phyloP scores from a whole-genome alignment of 2,113 vertebrate genomes.

The Butorides virescens region DNA sequence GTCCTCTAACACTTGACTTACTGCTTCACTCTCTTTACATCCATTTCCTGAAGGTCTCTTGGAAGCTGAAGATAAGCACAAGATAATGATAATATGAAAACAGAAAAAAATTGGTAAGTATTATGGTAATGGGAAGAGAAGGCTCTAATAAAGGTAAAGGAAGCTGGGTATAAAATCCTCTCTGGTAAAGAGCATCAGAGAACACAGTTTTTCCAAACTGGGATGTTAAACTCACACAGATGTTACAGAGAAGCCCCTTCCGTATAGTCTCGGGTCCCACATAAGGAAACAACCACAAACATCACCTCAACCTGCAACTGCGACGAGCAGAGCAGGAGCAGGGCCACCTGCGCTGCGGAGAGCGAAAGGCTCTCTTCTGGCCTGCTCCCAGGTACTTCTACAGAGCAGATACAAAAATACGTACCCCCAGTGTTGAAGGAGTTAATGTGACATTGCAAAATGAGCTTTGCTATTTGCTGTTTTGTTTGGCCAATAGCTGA shows the following conservation, averaged over 20 bases:
- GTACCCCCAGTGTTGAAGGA: constrained; percentile 12
- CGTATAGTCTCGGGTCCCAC: background rate
- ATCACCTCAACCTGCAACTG: background rate
- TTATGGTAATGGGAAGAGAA: background rate
- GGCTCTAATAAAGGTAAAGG: background rate
- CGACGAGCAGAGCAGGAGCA: background rate
- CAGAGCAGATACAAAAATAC: background rate
- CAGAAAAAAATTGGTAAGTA: background rate
- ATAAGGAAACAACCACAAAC: background rate
- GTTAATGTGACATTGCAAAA: constrained; percentile 71
- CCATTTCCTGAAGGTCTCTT: background rate
- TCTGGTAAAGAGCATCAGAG: background rate
- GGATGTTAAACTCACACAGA: background rate
- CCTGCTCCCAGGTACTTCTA: background rate
- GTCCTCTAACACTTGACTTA: background rate
- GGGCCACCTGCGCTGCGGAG: background rate
- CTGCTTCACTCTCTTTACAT: background rate
- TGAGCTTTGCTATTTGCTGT: constrained; percentile 67
- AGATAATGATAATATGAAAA: background rate
- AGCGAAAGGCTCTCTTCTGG: background rate
- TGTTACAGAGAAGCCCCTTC: background rate
- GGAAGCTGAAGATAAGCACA: background rate
- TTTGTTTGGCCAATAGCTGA: constrained; percentile 73
- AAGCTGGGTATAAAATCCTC: background rate
- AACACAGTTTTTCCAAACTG: background rate